Percentiles rank a stretch among this genome's conserved stretches.
Evolutionary conservation across 1,140 invertebrate genomes (phyloP).

Genomic region (Drosophila equinoxialis): DNA sequence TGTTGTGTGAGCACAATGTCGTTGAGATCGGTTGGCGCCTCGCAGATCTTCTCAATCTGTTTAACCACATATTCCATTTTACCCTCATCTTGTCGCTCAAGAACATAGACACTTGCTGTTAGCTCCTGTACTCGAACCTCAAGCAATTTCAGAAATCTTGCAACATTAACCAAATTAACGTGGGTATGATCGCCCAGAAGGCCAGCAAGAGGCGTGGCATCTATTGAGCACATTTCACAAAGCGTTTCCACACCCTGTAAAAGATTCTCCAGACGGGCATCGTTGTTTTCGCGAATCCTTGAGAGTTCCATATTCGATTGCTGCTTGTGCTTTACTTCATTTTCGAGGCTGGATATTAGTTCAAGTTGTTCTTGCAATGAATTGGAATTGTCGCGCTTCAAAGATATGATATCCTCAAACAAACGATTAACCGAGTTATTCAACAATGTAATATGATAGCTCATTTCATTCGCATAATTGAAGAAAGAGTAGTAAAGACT

Average conservation of each 20-base stretch:
- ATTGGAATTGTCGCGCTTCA: constrained; percentile 64
- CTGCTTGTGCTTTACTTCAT: constrained; percentile 48
- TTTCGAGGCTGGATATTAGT: constrained; percentile 54
- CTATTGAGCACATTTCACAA: constrained; percentile 64
- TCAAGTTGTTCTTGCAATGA: constrained; percentile 58
- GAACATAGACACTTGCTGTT: constrained; percentile 64
- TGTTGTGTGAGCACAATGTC: constrained; percentile 74
- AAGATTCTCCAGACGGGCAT: constrained; percentile 58
- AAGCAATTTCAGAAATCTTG: constrained; percentile 57
- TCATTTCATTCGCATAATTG: constrained; percentile 78
- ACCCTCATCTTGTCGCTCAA: constrained; percentile 54
- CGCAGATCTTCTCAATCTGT: constrained; percentile 69
- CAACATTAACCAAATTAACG: constrained; percentile 63
- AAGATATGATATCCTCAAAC: constrained; percentile 61
- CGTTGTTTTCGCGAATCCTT: constrained; percentile 51
- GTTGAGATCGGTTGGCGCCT: constrained; percentile 66
- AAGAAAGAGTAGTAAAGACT: constrained; percentile 76
- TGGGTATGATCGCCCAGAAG: constrained; percentile 64
- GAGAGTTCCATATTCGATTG: constrained; percentile 51
- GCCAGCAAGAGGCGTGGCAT: constrained; percentile 41
- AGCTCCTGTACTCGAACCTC: constrained; percentile 62
- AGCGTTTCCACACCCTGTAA: constrained; percentile 67
- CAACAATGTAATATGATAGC: constrained; percentile 69
- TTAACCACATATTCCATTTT: constrained; percentile 62
- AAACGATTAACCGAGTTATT: constrained; percentile 74